Conservation (phyloP, 2,113 vertebrate species). For the Meleagris gallopavo region DNA sequence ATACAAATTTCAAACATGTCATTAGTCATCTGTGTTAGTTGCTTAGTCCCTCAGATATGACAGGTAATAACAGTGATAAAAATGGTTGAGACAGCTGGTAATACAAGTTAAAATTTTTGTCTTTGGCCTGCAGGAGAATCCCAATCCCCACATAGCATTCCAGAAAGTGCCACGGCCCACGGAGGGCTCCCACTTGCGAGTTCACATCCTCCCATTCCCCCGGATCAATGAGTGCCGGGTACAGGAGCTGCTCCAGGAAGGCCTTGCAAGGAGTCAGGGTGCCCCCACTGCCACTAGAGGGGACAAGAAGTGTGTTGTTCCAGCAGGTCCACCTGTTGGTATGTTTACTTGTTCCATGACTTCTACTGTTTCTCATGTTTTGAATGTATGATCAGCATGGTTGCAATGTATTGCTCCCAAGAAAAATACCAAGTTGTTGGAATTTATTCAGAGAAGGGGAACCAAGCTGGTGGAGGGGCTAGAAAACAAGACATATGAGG, state of each 20-base stretch:
- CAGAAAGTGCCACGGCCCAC: slow-evolving; percentile 97
- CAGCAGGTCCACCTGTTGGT: slow-evolving; percentile 94
- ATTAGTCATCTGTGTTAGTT: not conserved
- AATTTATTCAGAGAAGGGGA: not conserved
- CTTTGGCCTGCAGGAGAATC: slow-evolving; percentile 87
- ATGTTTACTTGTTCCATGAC: slow-evolving; percentile 42
- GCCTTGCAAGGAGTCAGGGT: slow-evolving; percentile 83
- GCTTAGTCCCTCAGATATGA: not conserved
- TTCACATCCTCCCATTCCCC: slow-evolving; percentile 94
- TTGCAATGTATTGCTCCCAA: not conserved
- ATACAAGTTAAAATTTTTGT: not conserved
- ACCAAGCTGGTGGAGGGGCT: not conserved
- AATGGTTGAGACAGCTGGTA: not conserved
- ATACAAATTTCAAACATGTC: not conserved
- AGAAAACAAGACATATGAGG: not conserved
- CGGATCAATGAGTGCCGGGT: slow-evolving; percentile 86
- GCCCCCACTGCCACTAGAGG: slow-evolving; percentile 71
- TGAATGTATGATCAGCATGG: not conserved
- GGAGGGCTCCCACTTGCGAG: slow-evolving; percentile 95
- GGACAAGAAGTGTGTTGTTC: slow-evolving; percentile 96
- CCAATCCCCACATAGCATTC: slow-evolving; percentile 97
- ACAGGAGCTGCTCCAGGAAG: slow-evolving; percentile 87
- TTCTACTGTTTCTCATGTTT: not conserved
- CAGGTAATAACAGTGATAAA: not conserved
- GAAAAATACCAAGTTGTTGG: not conserved